These are phyloP conservation scores for Nycticorax nycticorax DNA, from an alignment of 2,113 vertebrate genomes.

Conservation along the genomic window DNA sequence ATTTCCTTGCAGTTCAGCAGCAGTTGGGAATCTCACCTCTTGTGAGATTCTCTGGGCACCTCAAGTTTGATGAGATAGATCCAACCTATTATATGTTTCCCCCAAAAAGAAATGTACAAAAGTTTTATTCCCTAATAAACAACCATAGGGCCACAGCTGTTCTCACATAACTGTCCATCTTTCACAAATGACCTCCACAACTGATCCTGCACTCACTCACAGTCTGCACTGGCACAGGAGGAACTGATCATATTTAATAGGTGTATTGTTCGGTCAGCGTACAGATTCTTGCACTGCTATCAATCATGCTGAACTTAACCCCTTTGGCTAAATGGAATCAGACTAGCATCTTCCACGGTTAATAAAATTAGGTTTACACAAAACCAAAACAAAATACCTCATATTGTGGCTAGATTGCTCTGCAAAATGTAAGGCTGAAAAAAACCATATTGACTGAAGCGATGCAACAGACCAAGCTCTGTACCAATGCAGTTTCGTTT, in stretches of 20 bases:
- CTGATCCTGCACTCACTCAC: not conserved
- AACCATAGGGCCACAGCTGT: not conserved
- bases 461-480: not conserved
- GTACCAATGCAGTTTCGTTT: not conserved
- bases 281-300: not conserved
- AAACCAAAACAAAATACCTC: not conserved
- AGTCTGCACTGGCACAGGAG: not conserved
- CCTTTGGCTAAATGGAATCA: not conserved
- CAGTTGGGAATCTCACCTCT: not conserved
- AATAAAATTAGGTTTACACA: not conserved
- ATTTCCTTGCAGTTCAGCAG: not conserved
- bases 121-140: not conserved
- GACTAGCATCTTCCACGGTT: not conserved
- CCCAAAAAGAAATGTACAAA: not conserved
- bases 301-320: not conserved
- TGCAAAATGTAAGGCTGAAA: not conserved
- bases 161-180: not conserved
- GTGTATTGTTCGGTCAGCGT: accelerated
- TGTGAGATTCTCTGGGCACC: not conserved
- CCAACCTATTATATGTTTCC: not conserved
- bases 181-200: not conserved
- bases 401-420: not conserved
- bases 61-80: not conserved
- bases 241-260: not conserved
- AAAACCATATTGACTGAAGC: not conserved